These are phyloP conservation scores for Geococcyx californianus DNA, from an alignment of 2,113 vertebrate species.

Conservation along the genomic window DNA sequence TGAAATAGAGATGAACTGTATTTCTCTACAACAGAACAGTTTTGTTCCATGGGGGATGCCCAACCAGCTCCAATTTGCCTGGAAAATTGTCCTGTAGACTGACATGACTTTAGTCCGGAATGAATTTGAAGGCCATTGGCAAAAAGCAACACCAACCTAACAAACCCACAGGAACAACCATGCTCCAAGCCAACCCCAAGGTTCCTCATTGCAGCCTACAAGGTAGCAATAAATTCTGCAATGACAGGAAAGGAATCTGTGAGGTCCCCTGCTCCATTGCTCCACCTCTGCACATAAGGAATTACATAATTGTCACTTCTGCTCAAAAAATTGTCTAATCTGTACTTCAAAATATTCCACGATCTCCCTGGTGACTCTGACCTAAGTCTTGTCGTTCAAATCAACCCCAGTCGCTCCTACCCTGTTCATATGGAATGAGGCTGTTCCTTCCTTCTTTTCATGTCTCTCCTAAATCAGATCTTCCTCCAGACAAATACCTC, in stretches of 20 bases:
- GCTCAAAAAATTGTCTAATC: not conserved
- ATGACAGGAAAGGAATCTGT: not conserved
- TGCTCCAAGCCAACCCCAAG: not conserved
- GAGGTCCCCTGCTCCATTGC: not conserved
- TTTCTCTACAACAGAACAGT: not conserved
- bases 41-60: not conserved
- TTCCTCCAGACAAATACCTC: not conserved
- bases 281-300: not conserved
- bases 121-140: not conserved
- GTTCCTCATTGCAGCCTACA: not conserved
- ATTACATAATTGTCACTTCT: not conserved
- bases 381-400: not conserved
- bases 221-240: rapidly evolving
- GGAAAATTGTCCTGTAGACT: not conserved
- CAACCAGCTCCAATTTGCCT: not conserved
- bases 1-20: not conserved
- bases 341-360: not conserved
- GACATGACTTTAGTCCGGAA: not conserved
- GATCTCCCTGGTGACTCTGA: not conserved
- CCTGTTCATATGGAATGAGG: not conserved
- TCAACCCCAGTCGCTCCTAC: not conserved
- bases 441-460: not conserved
- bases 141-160: not conserved
- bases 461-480: not conserved
- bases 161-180: not conserved